phyloP scores from a whole-genome alignment of 2,888 invertebrate species.

The Patella caerulea region DNA sequence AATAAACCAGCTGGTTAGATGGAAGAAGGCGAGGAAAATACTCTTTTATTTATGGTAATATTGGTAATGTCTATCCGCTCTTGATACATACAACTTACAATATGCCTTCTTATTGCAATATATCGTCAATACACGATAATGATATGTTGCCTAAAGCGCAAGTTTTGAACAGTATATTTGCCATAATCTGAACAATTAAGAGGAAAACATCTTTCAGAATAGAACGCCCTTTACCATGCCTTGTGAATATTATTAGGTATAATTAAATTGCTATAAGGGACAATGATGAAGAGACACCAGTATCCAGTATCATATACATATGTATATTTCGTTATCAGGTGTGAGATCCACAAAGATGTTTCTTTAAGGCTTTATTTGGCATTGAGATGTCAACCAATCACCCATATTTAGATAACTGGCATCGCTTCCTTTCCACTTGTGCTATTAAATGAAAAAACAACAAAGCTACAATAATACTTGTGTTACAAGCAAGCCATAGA shows the following conservation, averaged over 20 bases:
- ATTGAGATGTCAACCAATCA: conserved; percentile 19
- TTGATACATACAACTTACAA: background rate
- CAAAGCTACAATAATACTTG: conserved; percentile 23
- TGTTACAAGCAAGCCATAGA: background rate
- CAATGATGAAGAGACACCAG: no score
- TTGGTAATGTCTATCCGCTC: background rate
- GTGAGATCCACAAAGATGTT: conserved; percentile 24
- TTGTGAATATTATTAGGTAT: no score
- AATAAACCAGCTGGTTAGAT: background rate
- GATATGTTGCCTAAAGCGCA: background rate
- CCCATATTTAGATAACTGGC: conserved; percentile 23
- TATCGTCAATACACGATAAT: conserved; percentile 5
- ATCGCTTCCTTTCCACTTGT: conserved; percentile 22
- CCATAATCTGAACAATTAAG: conserved; percentile 5
- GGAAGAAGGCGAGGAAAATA: conserved; percentile 3
- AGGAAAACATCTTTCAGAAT: no score
- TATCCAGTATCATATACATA: no score
- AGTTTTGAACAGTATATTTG: background rate
- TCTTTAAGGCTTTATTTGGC: conserved; percentile 3
- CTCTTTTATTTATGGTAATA: background rate
- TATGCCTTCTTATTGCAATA: background rate
- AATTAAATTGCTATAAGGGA: no score
- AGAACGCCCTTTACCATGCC: no score
- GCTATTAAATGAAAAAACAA: conserved; percentile 25
- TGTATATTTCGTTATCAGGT: background rate